Percentiles rank a stretch among this genome's conserved stretches.
Conservation (phyloP, 53 echinoderm and acorn worm species). For the Paracentrotus lividus region DNA sequence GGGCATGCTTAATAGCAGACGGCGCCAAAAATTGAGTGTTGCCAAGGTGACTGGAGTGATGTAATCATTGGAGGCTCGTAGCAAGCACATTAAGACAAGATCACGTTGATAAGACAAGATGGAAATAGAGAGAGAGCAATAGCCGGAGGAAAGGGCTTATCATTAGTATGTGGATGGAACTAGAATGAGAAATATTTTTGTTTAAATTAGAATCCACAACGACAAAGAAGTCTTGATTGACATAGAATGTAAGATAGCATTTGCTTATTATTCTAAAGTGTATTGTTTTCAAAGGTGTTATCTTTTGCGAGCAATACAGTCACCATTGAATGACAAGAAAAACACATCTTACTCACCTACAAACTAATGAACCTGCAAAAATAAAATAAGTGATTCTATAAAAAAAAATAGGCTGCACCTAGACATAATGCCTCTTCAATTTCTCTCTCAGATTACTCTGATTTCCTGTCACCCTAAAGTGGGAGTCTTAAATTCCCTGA, state of each 20-base stretch:
- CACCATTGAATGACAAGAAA: too few relatives aligned
- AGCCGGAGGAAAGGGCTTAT: not conserved
- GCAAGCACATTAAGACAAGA: slow-evolving; percentile 22
- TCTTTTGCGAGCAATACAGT: not conserved
- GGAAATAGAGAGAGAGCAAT: not conserved
- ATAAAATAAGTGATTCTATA: too few relatives aligned
- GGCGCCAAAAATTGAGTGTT: slow-evolving; percentile 43
- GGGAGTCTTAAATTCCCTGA: too few relatives aligned
- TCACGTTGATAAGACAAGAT: not conserved
- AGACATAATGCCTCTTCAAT: too few relatives aligned
- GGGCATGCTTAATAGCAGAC: slow-evolving; percentile 32
- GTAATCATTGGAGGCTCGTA: slow-evolving; percentile 25
- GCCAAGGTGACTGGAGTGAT: slow-evolving; percentile 20
- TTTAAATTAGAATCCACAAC: not conserved
- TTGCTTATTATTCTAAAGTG: not conserved
- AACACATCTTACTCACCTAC: too few relatives aligned
- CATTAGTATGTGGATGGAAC: not conserved
- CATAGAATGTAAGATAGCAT: not conserved
- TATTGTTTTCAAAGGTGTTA: not conserved
- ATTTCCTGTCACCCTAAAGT: not conserved
- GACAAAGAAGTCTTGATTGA: not conserved
- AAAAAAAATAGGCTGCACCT: too few relatives aligned
- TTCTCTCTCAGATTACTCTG: not conserved
- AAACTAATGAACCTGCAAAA: too few relatives aligned
- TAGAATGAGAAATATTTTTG: not conserved